Percentiles rank a stretch among this genome's conserved stretches.
Conservation (phyloP, 2,113 vertebrate genomes). For the Camelus dromedarius region DNA sequence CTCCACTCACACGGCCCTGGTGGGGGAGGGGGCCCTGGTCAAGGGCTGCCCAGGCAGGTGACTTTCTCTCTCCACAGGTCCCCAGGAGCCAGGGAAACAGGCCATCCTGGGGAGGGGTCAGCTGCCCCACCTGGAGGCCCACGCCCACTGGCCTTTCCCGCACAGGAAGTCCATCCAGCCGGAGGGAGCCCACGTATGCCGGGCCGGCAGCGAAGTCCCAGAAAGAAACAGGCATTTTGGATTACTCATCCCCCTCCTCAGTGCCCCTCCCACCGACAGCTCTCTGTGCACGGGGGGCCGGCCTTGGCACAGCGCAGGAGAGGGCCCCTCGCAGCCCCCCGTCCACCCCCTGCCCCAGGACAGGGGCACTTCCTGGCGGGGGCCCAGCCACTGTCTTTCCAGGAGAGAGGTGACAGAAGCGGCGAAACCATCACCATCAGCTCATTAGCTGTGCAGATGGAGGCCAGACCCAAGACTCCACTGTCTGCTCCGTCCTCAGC, state of each 20-base stretch:
- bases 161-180: constrained; percentile 2
- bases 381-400: background rate
- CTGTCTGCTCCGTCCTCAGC: constrained; percentile 41
- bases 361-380: background rate
- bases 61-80: background rate
- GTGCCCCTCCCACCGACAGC: background rate
- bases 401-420: constrained; percentile 8
- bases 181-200: background rate
- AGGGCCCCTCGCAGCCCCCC: background rate
- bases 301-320: background rate
- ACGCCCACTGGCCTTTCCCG: background rate
- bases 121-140: background rate
- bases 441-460: constrained; percentile 69
- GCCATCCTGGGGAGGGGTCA: background rate
- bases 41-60: accelerated
- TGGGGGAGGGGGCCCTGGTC: accelerated
- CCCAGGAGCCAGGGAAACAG: background rate
- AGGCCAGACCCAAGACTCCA: background rate
- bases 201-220: background rate
- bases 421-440: background rate
- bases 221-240: background rate
- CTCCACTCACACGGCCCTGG: accelerated
- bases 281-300: accelerated
- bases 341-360: background rate
- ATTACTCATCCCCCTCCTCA: background rate